Evolutionary conservation across 2,113 vertebrate species (phyloP), one percentile per base, ranked within the genome.

Genomic region (Nesogale talazaci): DNA sequence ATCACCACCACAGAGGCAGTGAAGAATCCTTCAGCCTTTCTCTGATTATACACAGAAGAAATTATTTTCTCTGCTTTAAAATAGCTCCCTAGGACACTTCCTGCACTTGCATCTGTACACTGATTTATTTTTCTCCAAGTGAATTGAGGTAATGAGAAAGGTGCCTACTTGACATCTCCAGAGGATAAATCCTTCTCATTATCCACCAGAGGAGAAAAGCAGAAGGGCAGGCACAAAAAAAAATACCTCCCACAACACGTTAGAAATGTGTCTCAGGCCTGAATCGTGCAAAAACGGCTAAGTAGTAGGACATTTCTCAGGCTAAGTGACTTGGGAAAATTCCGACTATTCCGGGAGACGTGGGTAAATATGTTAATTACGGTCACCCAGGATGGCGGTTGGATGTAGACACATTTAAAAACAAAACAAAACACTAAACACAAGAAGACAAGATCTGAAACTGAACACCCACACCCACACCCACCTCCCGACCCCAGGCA

Each of bases 181-280:
- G 95, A 93, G 93, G 83, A 95, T 94, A 96, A 95, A 95, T 96
- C 88, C 87, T 95, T 87, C 91, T 91, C 96, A 96, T 94, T 96
- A 89, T 81, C 61, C 94, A 91, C 86, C 61, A 78, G 56, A 90
- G 83, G 93, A 93, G 77, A 94, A 69, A 97, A 92, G 40, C 61
- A 95, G 90, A 88, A 89, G 77, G 89, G 72, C 31, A 89, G 74
- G 69, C 77, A 69, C 92, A 96, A 86, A 89, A 63, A 63, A 72
- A 94, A 72, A 87, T 85, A 77, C 20, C 67, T 95, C 80, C 80
- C 93, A 89, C 56, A 57, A 72, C 80, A 91, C 80, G 94, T 92
- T 80, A 78, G 83, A 93, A 52, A 92, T 77, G 38, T 59, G 17
- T 74, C 74, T 93, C 75, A 92, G 90, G 42, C 63, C 52, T 70